Conservation (phyloP, 2,888 invertebrate genomes). For the Parelbella ahira region DNA sequence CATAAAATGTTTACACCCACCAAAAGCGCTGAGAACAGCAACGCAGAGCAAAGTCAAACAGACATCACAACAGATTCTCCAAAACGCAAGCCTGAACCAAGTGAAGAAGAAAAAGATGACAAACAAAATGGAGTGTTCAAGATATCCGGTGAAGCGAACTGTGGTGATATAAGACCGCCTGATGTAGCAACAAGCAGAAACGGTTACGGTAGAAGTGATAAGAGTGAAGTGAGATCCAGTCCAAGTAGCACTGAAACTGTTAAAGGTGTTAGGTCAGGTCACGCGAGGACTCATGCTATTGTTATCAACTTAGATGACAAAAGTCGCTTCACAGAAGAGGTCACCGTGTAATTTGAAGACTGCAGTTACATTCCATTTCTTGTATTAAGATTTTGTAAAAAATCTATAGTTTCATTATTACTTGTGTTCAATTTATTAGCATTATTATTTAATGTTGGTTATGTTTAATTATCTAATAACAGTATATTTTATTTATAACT, state of each 20-base stretch:
- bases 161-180: constrained; percentile 66
- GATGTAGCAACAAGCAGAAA: constrained; percentile 58
- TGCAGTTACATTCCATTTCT: constrained; percentile 45
- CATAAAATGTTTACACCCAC: constrained; percentile 75
- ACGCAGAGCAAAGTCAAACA: constrained; percentile 65
- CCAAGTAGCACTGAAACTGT: constrained; percentile 62
- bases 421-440: constrained; percentile 16
- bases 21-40: constrained; percentile 62
- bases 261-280: constrained; percentile 79
- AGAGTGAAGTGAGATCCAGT: constrained; percentile 60
- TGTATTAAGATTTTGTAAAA: constrained; percentile 9
- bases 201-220: constrained; percentile 59
- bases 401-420: no score
- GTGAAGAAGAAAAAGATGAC: constrained; percentile 55
- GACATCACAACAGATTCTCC: constrained; percentile 69
- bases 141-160: constrained; percentile 70
- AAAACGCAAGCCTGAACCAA: constrained; percentile 49
- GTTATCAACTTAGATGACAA: constrained; percentile 90
- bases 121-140: constrained; percentile 69
- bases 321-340: constrained; percentile 89
- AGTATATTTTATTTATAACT: no score
- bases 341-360: constrained; percentile 80
- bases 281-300: constrained; percentile 87
- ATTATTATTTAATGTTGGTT: constrained; percentile 7
- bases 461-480: no score